Percentiles rank a stretch among this genome's conserved stretches.
phyloP scores from a whole-genome alignment of 2,113 vertebrate genomes.

The Gymnogyps californianus region DNA sequence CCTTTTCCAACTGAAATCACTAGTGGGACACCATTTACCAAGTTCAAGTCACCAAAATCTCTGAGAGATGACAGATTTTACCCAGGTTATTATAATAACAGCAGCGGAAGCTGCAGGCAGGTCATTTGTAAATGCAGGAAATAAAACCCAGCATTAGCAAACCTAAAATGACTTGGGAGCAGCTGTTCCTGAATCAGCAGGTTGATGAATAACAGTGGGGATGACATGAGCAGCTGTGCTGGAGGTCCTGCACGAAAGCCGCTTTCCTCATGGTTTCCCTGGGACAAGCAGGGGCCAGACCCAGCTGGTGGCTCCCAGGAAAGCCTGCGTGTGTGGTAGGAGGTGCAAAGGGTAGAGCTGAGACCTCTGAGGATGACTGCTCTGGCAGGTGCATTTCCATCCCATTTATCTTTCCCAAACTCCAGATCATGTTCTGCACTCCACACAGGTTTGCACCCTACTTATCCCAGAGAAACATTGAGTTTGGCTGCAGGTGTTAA shows the following conservation, averaged over 20 bases:
- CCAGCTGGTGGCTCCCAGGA: not conserved
- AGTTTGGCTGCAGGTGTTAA: not conserved
- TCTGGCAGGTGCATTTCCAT: not conserved
- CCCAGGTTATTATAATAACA: not conserved
- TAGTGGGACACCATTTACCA: not conserved
- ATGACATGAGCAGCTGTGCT: not conserved
- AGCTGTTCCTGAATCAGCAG: conserved; percentile 12
- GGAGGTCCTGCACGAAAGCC: not conserved
- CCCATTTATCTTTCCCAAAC: not conserved
- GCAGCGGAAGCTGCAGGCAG: not conserved
- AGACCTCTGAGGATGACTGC: not conserved
- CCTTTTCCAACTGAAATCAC: not conserved
- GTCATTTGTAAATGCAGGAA: not conserved
- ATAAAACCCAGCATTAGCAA: not conserved
- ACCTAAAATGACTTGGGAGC: not conserved
- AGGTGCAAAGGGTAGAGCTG: not conserved
- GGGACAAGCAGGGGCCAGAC: not conserved
- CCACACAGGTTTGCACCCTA: rapidly evolving
- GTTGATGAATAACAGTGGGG: not conserved
- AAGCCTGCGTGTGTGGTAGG: not conserved
- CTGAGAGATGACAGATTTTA: not conserved
- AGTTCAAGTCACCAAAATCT: not conserved
- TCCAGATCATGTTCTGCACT: not conserved
- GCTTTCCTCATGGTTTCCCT: not conserved
- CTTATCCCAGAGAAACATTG: not conserved